Evolutionary conservation across 2,888 invertebrate species (phyloP).

Genomic region (Bibio marci): DNA sequence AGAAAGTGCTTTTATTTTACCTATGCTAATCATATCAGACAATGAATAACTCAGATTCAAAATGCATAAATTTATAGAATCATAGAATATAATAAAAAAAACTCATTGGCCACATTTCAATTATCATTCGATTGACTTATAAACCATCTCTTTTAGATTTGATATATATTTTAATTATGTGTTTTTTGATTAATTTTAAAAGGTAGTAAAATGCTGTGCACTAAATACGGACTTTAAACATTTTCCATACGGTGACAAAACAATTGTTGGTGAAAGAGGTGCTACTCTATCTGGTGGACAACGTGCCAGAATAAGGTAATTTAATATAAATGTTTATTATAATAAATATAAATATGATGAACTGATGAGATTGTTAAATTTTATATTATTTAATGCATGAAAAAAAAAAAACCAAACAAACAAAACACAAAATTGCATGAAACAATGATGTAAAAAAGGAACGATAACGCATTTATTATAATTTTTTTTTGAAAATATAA

Average conservation of each 20-base stretch:
- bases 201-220: conserved; percentile 46
- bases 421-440: background rate
- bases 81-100: too few relatives aligned
- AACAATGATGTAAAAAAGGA: too few relatives aligned
- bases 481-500: too few relatives aligned
- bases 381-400: background rate
- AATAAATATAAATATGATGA: background rate
- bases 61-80: too few relatives aligned
- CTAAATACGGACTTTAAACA: conserved; percentile 57
- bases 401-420: too few relatives aligned
- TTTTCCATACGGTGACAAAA: conserved; percentile 50
- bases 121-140: too few relatives aligned
- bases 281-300: conserved; percentile 65
- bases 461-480: too few relatives aligned
- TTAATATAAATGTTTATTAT: background rate
- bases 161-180: background rate
- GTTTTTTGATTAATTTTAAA: background rate
- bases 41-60: too few relatives aligned
- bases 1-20: too few relatives aligned
- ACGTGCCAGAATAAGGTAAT: conserved; percentile 41
- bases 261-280: conserved; percentile 66
- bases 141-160: too few relatives aligned
- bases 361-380: background rate
- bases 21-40: too few relatives aligned
- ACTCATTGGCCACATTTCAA: too few relatives aligned